Percentiles rank a stretch among this genome's conserved stretches.
These are phyloP conservation scores for Picus viridis DNA, from an alignment of 2,797 vertebrate genomes.

Conservation along the genomic window DNA sequence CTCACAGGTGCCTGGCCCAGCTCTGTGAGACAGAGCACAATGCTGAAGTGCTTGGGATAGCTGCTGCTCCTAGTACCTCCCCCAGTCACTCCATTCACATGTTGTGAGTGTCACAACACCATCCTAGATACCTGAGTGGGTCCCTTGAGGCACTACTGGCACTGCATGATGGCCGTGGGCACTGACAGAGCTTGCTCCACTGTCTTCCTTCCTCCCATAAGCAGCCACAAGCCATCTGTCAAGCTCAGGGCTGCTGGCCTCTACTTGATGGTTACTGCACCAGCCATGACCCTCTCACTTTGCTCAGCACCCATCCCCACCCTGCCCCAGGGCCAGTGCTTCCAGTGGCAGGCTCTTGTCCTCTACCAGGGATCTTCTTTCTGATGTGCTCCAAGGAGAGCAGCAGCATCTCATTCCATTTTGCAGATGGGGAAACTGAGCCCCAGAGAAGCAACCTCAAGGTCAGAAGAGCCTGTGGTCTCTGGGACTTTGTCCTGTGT, in stretches of 20 bases:
- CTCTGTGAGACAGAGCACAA: neutral
- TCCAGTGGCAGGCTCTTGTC: neutral
- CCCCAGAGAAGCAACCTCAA: neutral
- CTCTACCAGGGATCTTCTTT: neutral
- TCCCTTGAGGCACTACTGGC: neutral
- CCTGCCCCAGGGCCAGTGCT: neutral
- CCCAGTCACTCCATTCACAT: neutral
- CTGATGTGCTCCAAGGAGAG: neutral
- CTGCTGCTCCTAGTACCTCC: neutral
- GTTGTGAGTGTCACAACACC: neutral
- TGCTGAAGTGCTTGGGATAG: neutral
- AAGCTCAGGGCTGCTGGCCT: neutral
- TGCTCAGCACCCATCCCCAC: neutral
- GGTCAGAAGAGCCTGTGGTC: neutral
- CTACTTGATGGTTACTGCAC: too few relatives aligned
- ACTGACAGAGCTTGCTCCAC: fast-evolving
- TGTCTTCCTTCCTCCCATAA: neutral
- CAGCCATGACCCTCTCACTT: neutral
- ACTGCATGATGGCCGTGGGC: fast-evolving
- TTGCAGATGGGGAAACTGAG: neutral
- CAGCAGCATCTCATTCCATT: neutral
- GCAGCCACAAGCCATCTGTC: neutral
- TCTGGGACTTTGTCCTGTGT: neutral
- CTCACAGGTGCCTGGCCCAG: neutral
- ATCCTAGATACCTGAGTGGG: fast-evolving